Evolutionary conservation across 1,140 invertebrate genomes (phyloP), one percentile per base, ranked within the genome.

Genomic region (Ctenoplectra terminalis): DNA sequence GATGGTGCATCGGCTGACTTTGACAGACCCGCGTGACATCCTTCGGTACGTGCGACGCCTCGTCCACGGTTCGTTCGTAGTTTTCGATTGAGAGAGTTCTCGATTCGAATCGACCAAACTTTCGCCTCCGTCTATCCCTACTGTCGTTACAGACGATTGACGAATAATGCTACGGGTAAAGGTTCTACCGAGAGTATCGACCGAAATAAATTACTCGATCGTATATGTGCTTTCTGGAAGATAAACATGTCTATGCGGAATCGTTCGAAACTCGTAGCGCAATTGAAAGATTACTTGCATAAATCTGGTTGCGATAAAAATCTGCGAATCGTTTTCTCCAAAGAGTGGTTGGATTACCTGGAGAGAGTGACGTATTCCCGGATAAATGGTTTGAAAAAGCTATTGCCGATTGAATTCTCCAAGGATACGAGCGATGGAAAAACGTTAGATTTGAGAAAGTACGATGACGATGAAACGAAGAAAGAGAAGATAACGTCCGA

Each of bases 261-360:
- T 81, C 94, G 95, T 26, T 93, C 93, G 90, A 95, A 95, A 86
- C 63, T 95, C 4, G 83, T 95, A 11, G 88, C 88, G 7, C 92
- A 94, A 60, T 73, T 95, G 1, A 94, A 94, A 86, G 91, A 93
- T 11, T 94, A 94, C 73, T 81, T 95, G 1, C 89, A 88, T 8
- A 95, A 94, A 86, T 90, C 92, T 46, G 92, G 92, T 61, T 92
- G 90, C 40, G 94, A 95, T n/a, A 94, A 94, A 72, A 93, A 90
- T 77, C 73, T 94, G 40, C 93, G 94, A 63, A 90, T 94, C 48
- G 84, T 91, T n/a, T 70, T 95, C 9, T 94, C 92, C 67, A 95
- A 94, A 85, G 94, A 95, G 80, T 95, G 95, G 93, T 87, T 94
- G 6, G 92, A 94, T 2, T 90, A 94, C 54, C 83, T 95, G 37